A percentile compares a stretch with the other conserved stretches of the same genome.
These are phyloP conservation scores for Caenorhabditis angaria DNA, from an alignment of 2,888 invertebrate species.

Conservation along the genomic window DNA sequence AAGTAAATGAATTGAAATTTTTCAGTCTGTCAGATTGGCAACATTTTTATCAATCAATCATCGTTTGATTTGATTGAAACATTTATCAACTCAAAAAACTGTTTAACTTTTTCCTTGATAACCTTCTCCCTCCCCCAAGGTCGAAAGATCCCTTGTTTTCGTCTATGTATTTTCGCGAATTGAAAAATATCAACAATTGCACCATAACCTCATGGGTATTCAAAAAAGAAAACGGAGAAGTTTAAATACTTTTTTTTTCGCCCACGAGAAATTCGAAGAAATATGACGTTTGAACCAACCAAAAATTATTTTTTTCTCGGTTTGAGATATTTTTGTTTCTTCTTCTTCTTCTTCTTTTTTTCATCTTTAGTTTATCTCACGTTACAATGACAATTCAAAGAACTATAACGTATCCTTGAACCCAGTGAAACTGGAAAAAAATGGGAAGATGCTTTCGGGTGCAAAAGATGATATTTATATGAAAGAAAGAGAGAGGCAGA, in stretches of 20 bases:
- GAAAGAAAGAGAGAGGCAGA: too few relatives aligned
- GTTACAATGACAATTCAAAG: background rate
- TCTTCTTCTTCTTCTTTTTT: too few relatives aligned
- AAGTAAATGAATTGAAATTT: too few relatives aligned
- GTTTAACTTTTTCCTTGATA: background rate
- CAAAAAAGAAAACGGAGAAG: background rate
- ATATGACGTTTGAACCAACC: slow-evolving; percentile 1
- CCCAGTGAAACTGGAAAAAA: background rate
- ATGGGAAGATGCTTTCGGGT: background rate
- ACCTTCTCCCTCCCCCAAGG: background rate
- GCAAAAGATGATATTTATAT: background rate
- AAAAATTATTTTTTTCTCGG: background rate
- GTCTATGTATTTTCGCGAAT: too few relatives aligned
- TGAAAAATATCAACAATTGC: background rate
- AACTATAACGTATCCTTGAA: background rate
- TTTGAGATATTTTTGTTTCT: background rate
- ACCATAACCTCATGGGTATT: background rate
- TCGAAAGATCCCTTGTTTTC: background rate
- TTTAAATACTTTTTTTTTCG: slow-evolving; percentile 3
- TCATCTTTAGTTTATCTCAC: background rate
- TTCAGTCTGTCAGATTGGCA: too few relatives aligned
- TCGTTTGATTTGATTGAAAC: background rate
- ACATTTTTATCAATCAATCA: background rate
- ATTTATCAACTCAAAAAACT: background rate
- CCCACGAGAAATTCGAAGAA: background rate